phyloP scores from a whole-genome alignment of 2,113 vertebrate genomes.

The Phaethon lepturus region DNA sequence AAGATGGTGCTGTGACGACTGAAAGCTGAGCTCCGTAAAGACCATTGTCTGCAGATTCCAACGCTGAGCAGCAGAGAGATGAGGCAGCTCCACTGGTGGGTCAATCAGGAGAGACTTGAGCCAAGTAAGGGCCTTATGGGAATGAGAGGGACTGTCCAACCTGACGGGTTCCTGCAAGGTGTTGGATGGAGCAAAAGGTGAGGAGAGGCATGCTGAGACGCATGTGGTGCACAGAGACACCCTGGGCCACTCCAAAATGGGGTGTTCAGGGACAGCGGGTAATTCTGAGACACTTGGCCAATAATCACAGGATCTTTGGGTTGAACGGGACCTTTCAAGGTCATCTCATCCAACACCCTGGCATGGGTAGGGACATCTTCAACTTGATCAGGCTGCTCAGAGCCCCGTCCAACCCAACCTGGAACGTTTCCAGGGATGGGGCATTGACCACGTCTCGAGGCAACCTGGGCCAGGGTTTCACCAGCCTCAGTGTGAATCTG shows the following conservation, averaged over 20 bases:
- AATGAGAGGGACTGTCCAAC: neutral
- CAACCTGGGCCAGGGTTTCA: too few species aligned
- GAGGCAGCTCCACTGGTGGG: neutral
- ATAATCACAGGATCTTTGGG: too few species aligned
- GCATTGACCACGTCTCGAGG: too few species aligned
- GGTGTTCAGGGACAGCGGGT: neutral
- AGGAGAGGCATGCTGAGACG: fast-evolving
- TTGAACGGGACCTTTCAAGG: too few species aligned
- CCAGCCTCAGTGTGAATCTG: too few species aligned
- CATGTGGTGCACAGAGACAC: neutral
- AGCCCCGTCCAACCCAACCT: too few species aligned
- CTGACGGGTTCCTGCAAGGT: neutral
- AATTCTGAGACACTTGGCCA: neutral
- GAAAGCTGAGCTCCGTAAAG: neutral
- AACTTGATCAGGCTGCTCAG: too few species aligned
- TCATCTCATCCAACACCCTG: too few species aligned
- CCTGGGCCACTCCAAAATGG: neutral
- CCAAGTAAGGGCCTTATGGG: neutral
- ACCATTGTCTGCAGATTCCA: neutral
- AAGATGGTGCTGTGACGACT: neutral
- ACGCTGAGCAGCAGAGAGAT: neutral
- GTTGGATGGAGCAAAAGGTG: neutral
- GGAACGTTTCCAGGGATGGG: too few species aligned
- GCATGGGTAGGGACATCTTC: too few species aligned
- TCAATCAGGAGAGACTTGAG: neutral